Evolutionary conservation across 2,797 vertebrate species (phyloP).

Genomic region (Champsocephalus gunnari): DNA sequence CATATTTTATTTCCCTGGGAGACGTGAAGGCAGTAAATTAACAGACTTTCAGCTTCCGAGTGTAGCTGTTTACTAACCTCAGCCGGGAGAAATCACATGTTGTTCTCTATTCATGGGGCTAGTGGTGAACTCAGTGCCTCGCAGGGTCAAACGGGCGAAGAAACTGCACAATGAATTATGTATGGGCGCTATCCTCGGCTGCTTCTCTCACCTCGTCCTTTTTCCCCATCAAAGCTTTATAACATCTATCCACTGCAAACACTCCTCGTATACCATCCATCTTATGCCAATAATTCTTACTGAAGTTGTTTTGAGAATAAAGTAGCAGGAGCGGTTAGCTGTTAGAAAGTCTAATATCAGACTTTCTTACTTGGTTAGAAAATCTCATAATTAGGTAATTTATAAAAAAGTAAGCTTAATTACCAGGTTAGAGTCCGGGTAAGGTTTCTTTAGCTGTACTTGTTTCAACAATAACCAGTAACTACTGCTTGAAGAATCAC

Average conservation of each 20-base stretch:
- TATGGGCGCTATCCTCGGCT: slow-evolving; percentile 2
- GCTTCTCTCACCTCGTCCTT: slow-evolving; percentile 6
- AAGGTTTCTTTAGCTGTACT: too few relatives aligned
- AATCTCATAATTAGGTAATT: too few relatives aligned
- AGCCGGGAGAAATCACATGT: slow-evolving; percentile 34
- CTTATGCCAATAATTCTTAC: too few relatives aligned
- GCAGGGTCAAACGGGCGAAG: slow-evolving; percentile 43
- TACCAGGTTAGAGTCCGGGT: too few relatives aligned
- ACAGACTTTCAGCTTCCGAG: slow-evolving; percentile 6
- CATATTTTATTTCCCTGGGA: slow-evolving; percentile 27
- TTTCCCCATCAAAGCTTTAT: slow-evolving; percentile 6
- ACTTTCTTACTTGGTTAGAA: too few relatives aligned
- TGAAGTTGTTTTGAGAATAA: too few relatives aligned
- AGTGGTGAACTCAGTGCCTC: slow-evolving; percentile 26
- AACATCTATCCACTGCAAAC: background rate
- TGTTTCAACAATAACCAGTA: too few relatives aligned
- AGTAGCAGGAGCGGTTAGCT: too few relatives aligned
- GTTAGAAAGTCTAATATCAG: too few relatives aligned
- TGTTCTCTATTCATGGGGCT: slow-evolving; percentile 57
- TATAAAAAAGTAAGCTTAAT: too few relatives aligned
- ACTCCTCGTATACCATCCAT: background rate
- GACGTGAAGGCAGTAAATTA: slow-evolving; percentile 33
- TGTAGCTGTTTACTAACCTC: slow-evolving; percentile 25
- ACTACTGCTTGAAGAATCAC: too few relatives aligned
- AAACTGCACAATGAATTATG: slow-evolving; percentile 25